These are phyloP conservation scores for Naso thynnoides DNA, from an alignment of 2,797 vertebrate species.

Conservation along the genomic window DNA sequence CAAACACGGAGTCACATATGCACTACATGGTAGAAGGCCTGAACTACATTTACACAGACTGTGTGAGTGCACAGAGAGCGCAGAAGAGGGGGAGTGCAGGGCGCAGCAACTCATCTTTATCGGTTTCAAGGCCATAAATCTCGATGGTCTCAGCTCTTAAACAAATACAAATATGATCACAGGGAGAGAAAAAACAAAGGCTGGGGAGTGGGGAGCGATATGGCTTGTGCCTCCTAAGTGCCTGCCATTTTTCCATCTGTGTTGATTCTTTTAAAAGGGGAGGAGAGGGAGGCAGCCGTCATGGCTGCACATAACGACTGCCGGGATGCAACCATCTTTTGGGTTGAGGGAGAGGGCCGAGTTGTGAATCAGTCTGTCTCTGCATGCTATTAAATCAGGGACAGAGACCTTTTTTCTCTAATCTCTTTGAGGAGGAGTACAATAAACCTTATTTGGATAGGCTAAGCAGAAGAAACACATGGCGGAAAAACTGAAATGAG, in stretches of 20 bases:
- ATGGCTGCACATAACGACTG: constrained; percentile 55
- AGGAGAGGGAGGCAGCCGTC: constrained; percentile 58
- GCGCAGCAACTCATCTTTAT: constrained; percentile 78
- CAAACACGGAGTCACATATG: constrained; percentile 50
- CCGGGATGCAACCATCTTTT: constrained; percentile 57
- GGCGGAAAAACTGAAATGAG: constrained; percentile 13
- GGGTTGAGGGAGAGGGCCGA: constrained; percentile 58
- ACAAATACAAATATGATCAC: constrained; percentile 85
- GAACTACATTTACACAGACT: constrained; percentile 51
- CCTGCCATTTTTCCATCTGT: constrained; percentile 79
- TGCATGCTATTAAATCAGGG: constrained; percentile 58
- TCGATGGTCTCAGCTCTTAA: constrained; percentile 73
- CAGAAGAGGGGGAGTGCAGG: constrained; percentile 47
- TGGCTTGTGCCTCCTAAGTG: constrained; percentile 77
- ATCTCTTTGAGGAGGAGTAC: constrained; percentile 37
- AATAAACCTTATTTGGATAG: constrained; percentile 45
- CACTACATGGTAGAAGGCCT: constrained; percentile 50
- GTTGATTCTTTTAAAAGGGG: constrained; percentile 80
- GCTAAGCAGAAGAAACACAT: constrained; percentile 23
- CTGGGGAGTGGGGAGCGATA: constrained; percentile 62
- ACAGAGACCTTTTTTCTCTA: constrained; percentile 45
- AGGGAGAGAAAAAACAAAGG: constrained; percentile 78
- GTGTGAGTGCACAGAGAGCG: constrained; percentile 41
- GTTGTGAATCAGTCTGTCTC: constrained; percentile 66
- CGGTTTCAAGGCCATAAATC: constrained; percentile 78